Conservation (phyloP, 2,797 vertebrate species). For the Chelmon rostratus region DNA sequence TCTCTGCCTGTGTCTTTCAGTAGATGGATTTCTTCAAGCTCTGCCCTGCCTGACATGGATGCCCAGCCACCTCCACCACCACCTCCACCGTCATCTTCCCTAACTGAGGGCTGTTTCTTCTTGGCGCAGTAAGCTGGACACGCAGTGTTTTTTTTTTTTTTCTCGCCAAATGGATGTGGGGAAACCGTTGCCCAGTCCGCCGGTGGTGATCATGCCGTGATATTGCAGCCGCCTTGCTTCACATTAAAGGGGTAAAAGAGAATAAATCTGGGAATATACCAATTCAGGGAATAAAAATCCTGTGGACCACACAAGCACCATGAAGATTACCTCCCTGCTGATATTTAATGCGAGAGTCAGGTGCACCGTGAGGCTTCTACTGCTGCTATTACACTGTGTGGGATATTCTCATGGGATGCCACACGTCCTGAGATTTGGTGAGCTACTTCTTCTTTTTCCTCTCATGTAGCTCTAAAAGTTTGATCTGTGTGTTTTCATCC, state of each 20-base stretch:
- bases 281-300: conserved; percentile 79
- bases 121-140: conserved; percentile 98
- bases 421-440: conserved; percentile 98
- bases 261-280: conserved; percentile 85
- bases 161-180: conserved; percentile 90
- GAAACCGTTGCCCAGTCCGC: conserved; percentile 84
- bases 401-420: conserved; percentile 97
- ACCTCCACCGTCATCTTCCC: conserved; percentile 58
- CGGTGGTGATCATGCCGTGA: conserved; percentile 93
- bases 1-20: conserved; percentile 87
- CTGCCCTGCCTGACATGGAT: conserved; percentile 93
- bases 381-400: conserved; percentile 92
- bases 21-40: conserved; percentile 92
- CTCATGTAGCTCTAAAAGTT: conserved; percentile 52
- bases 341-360: conserved; percentile 91
- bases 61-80: conserved; percentile 85
- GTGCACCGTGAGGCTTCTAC: conserved; percentile 89
- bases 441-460: conserved; percentile 72
- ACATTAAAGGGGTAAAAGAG: conserved; percentile 70
- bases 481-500: conserved; percentile 5
- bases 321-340: conserved; percentile 92
- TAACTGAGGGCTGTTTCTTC: conserved; percentile 91
- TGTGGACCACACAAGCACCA: conserved; percentile 89
- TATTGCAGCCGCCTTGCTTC: conserved; percentile 85
- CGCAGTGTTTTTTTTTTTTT: conserved; percentile 83